Base-by-base conservation (phyloP, 2,888 invertebrate species). In the Geophilus truncorum region DNA sequence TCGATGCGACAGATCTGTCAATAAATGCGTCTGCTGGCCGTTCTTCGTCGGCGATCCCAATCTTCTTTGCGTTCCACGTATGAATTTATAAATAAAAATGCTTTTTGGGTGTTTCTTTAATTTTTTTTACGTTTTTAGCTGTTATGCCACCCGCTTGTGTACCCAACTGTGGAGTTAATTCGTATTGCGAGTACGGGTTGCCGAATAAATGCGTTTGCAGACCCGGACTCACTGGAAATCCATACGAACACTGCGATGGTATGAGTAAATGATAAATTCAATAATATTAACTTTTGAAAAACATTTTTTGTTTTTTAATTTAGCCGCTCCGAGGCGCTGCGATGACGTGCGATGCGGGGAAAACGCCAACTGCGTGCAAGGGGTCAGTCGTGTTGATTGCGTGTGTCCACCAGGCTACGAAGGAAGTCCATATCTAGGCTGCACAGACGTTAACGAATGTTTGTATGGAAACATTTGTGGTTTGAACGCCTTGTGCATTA, bases 41-140 rank as follows among this genome's bases (percentile, higher is more conserved):
- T 93, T 93, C 86, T 95, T 95, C 86, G 91, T 94, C 83, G 96
- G 96, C 84, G 94, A 96, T 86, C 95, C 96, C 0, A 93, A 95
- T 86, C 88, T 95, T 30, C 90, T 96, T 78, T 96, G 96, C 85
- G 94, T 95, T 92, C 95, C 96, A 85, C 95, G 93, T 94, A 91
- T 93, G 93, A 92, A 83, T 81, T 18, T 32, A 30, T 82, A 30
- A 25, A 28, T 30, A 25, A 9, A 51, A 32, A 3, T 45, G 40
- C 12, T 23, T 15, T 25, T 12, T 36, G 81, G 77, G 32, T 80
- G 30, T 5, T 34, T 23, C n/a, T 32, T 78, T 78, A 21, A 34
- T 5, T 32, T 78, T 78, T 57, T 25, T 76, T 76, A 6, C 21
- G 83, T 82, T 89, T 89, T 80, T 87, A 93, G 93, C 95, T 32